Evolutionary conservation across 92 coral and sea anemone genomes (phyloP), one percentile per base, ranked within the genome.

Genomic region (Zoanthus gigantus): DNA sequence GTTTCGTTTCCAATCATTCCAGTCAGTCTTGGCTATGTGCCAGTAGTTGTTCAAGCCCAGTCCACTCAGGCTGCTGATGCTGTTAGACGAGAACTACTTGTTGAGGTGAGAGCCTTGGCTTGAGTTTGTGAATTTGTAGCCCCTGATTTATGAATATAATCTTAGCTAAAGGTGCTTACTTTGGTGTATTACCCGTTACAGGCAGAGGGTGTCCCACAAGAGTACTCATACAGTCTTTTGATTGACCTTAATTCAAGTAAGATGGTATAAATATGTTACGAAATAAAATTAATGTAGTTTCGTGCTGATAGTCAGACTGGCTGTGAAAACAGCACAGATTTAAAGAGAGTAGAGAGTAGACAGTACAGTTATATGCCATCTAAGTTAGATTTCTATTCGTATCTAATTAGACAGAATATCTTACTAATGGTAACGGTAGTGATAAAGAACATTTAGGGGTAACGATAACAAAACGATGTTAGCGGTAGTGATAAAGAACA

Each of bases 191-290:
- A 32, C 11, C 50, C 17, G 50, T 76, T 84, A 0, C 76, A 95
- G 99, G 94, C 99, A 0, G 99, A 97, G 78, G 99, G 99, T 12
- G 84, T 95, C 18, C 95, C 90, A 0, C 98, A 94, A 73, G 98
- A 94, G 6, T 97, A 97, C 53, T 97, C 99, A 3, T 95, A 95
- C 92, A 97, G 98, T 76, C 67, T 97, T 28, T 60, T 96, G 86
- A 86, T 96, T 72, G 98, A 96, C 83, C 93, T 96, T n/a, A 92
- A 93, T 63, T 72, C 95, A 91, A 95, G 98, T 95, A 93, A 91
- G 98, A n/a, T 46, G 53, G 31, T 67, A 37, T 37, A 37, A 37
- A 37, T 37, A 4, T 37, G 42, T 37, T 37, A 37, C 42, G 42
- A 37, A 37, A 37, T 37, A 4, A 2, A 37, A 37, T 0, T 37